Evolutionary conservation across 2,113 vertebrate species (phyloP).

Genomic region (Calypte anna): DNA sequence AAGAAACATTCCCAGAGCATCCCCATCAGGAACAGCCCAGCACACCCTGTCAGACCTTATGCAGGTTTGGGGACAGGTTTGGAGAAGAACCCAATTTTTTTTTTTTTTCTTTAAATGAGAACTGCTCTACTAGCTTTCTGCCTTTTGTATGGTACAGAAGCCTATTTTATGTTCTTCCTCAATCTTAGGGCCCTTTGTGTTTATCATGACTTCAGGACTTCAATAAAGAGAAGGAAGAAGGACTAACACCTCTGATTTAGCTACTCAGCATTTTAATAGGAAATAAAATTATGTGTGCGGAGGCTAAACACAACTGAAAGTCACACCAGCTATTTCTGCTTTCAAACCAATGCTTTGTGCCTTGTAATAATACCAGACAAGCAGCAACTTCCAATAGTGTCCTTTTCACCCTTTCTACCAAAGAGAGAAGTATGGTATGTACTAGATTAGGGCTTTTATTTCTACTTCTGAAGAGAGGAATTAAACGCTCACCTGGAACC

Average conservation of each 20-base stretch:
- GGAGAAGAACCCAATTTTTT: not conserved
- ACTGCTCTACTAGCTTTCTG: not conserved
- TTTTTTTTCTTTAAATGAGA: not conserved
- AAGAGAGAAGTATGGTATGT: not conserved
- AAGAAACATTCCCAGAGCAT: not conserved
- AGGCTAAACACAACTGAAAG: not conserved
- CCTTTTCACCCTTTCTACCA: not conserved
- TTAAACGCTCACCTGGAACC: constrained; percentile 11
- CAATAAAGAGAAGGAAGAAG: not conserved
- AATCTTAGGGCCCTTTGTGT: not conserved
- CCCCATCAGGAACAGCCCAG: not conserved
- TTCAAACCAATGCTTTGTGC: constrained; percentile 25
- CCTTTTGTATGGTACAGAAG: not conserved
- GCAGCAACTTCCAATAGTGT: not conserved
- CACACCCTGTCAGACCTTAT: not conserved
- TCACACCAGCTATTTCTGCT: constrained; percentile 26
- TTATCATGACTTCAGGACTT: not conserved
- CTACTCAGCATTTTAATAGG: constrained; percentile 12
- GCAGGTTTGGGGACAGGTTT: not conserved
- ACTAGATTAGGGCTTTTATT: not conserved
- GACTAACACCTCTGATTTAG: not conserved
- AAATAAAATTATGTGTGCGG: not conserved
- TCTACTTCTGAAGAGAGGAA: constrained; percentile 5
- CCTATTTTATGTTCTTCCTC: not conserved
- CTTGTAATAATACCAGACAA: not conserved